A percentile compares a stretch with the other conserved stretches of the same genome.
Conservation (phyloP, 2,113 vertebrate species). For the Lepisosteus oculatus region DNA sequence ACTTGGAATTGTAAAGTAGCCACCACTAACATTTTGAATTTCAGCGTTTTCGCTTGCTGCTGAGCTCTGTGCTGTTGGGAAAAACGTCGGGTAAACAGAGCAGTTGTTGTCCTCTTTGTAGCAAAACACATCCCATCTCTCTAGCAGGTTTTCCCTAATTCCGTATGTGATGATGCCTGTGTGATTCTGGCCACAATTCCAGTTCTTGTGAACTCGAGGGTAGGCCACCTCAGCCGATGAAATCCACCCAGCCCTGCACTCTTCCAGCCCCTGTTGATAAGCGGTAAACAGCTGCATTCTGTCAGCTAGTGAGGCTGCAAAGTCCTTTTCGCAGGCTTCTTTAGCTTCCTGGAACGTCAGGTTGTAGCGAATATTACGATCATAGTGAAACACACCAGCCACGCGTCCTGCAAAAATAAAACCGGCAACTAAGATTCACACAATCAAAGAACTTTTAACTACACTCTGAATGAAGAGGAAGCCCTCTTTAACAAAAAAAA, state of each 20-base stretch:
- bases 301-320: constrained; percentile 31
- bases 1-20: too few species aligned
- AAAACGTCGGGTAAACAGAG: constrained; percentile 1
- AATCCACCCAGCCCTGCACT: constrained; percentile 36
- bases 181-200: constrained; percentile 35
- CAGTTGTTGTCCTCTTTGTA: constrained; percentile 29
- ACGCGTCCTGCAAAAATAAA: constrained; percentile 22
- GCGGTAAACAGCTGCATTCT: constrained; percentile 23
- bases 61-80: neutral
- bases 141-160: constrained; percentile 25
- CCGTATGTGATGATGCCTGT: constrained; percentile 40
- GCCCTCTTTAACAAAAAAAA: neutral
- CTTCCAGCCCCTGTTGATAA: constrained; percentile 27
- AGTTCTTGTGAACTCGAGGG: constrained; percentile 31
- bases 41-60: neutral
- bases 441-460: neutral
- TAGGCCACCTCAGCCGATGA: constrained; percentile 30
- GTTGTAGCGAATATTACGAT: constrained; percentile 27
- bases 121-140: constrained; percentile 39
- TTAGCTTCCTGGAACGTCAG: constrained; percentile 27
- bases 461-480: neutral
- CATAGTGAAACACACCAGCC: constrained; percentile 37
- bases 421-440: neutral
- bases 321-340: constrained; percentile 24
- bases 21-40: neutral